Base-by-base conservation (phyloP, 1,140 invertebrate species). In the Drosophila biarmipes region DNA sequence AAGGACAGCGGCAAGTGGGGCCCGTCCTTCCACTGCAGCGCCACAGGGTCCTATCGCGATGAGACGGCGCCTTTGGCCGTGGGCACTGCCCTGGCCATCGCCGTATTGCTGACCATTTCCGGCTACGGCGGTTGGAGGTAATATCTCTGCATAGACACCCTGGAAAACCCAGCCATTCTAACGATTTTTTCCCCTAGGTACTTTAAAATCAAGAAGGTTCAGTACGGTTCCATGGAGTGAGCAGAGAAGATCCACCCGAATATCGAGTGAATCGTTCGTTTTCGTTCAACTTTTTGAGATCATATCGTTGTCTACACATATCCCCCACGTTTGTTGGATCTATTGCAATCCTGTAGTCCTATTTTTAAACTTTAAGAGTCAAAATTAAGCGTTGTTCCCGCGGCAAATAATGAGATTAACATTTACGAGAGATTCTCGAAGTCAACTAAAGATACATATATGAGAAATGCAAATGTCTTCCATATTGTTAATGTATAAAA, bases 141-240 rank as follows among this genome's bases (percentile, higher is more conserved):
- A 92, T 57, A 17, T 5, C 5, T 0, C 12, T 27, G 10, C 5
- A 3, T 6, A 27, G 2, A 3, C 6, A 21, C 2, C 7, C n/a
- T 6, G 8, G 4, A 3, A 11, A 3, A 31, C 24, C 24, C 5
- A 8, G 10, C 1, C 17, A 2, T 42, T 34, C n/a, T 46, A 48
- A 19, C 59, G 48, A 11, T 7, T 40, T 5, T 37, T n/a, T 37
- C 34, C 11, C 42, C 58, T 92, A 95, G 97, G 77, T 97, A 98
- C 86, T 94, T 97, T 82, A 97, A 97, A 92, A 94, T 97, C 29
- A 97, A 97, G 92, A 97, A 97, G 90, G 96, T 98, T 6, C 96
- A 97, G 85, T 98, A 98, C 91, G 97, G 97, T 85, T 97, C 96
- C 1, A 98, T 98, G 97, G 96, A 97, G 91, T 98, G 95, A 94